Evolutionary conservation across 2,113 vertebrate genomes (phyloP), one percentile per base, ranked within the genome.

Genomic region (Conger conger): DNA sequence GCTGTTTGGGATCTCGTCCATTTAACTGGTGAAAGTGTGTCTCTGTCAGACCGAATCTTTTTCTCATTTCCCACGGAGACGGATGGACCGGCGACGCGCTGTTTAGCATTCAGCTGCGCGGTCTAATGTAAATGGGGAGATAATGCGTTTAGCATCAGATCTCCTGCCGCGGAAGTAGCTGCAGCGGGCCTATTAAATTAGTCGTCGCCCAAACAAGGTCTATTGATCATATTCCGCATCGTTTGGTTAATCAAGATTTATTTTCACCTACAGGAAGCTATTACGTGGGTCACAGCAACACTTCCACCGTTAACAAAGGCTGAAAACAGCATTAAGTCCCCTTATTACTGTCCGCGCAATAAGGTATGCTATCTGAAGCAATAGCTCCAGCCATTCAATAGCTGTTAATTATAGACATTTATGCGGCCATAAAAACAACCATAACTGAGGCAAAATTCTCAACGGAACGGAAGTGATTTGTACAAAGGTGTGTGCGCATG

Each of bases 141-240:
- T 91, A 89, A 91, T 89, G 85, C 86, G 83, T 88, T 90, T 90
- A 88, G 85, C 87, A 89, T 91, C 88, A 91, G 87, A 84, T 88
- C 83, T 85, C 86, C 79, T 68, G 83, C 68, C 85, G 79, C 87
- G 89, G 88, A 90, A 91, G 87, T 80, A 73, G 86, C 86, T 87
- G 87, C 88, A 86, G 82, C 80, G 85, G n/a, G 86, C 33, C 78
- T 86, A 88, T 90, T 91, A 80, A 88, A 91, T 91, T 91, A 89
- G 89, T 40, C 89, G 36, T 86, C 87, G 84, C 54, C 88, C 54
- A 88, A 90, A 87, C 87, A 90, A 50, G 88, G 86, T 86, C 76
- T 83, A 90, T 91, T 90, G 90, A 91, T 91, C 87, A 89, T 84
- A 81, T 81, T 81, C 79, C 63, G 79, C 81, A 85, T 90, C 87